Percentiles rank a stretch among this genome's conserved stretches.
These are phyloP conservation scores for Pseudomugil gertrudae DNA, from an alignment of 2,797 vertebrate genomes.

Conservation along the genomic window DNA sequence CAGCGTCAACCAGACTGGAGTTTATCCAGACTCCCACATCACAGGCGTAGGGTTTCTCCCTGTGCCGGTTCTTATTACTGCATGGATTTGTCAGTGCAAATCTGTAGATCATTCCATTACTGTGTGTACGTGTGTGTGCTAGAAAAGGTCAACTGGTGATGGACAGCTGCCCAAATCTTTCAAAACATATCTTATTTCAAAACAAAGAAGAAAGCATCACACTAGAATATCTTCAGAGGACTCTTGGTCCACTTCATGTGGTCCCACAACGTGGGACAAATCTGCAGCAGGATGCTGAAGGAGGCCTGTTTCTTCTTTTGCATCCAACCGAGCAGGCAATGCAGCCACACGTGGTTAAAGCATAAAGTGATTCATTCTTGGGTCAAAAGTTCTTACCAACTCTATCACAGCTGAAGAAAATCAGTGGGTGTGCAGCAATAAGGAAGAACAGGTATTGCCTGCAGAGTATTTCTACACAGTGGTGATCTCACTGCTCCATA, in stretches of 20 bases:
- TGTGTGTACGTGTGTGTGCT: slow-evolving; percentile 17
- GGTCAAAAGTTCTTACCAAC: not conserved
- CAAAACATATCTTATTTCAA: slow-evolving; percentile 12
- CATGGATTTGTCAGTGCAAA: slow-evolving; percentile 51
- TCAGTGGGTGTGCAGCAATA: not conserved
- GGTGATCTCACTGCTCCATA: slow-evolving; percentile 19
- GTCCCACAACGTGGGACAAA: not conserved
- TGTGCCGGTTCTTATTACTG: slow-evolving; percentile 53
- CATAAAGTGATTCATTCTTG: not conserved
- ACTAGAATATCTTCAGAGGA: not conserved
- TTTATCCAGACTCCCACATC: slow-evolving; percentile 72
- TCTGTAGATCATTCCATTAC: slow-evolving; percentile 58
- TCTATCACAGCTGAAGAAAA: not conserved
- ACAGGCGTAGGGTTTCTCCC: slow-evolving; percentile 56
- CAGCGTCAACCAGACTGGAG: slow-evolving; percentile 55
- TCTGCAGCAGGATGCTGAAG: slow-evolving; percentile 3
- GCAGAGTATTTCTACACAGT: not conserved
- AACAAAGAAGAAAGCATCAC: not conserved
- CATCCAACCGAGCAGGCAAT: not conserved
- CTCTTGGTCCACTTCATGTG: slow-evolving; percentile 5
- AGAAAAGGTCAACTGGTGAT: slow-evolving; percentile 14
- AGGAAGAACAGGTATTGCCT: not conserved
- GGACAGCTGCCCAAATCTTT: slow-evolving; percentile 19
- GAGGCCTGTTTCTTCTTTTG: slow-evolving; percentile 4
- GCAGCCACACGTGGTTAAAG: not conserved